Conservation (phyloP, 2,888 invertebrate species). For the Pyrgus malvae region DNA sequence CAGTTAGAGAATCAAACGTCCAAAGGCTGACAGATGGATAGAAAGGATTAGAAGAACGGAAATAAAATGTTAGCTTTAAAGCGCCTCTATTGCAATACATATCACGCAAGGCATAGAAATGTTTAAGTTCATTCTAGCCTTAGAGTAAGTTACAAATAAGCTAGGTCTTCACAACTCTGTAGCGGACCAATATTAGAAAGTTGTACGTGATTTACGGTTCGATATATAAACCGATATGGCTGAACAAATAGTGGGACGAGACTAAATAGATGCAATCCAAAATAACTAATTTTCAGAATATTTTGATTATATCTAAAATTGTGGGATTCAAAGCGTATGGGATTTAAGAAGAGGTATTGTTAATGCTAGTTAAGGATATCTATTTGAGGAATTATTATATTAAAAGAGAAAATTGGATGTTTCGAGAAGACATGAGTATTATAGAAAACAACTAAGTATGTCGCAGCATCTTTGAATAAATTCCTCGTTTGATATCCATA, state of each 20-base stretch:
- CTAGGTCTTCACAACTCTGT: conserved; percentile 78
- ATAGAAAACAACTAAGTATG: too few relatives aligned
- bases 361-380: not conserved
- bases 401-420: too few relatives aligned
- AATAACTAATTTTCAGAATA: too few relatives aligned
- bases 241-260: conserved; percentile 26
- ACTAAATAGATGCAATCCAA: conserved; percentile 24
- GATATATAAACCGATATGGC: conserved; percentile 37
- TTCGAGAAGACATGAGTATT: too few relatives aligned
- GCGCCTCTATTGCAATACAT: conserved; percentile 79
- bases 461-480: too few relatives aligned
- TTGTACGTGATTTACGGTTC: conserved; percentile 74
- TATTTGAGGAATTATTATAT: not conserved
- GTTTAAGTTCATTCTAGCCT: conserved; percentile 73
- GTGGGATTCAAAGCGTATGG: not conserved
- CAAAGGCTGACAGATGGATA: not conserved
- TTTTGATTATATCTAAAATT: too few relatives aligned
- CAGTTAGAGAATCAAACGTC: too few relatives aligned
- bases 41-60: conserved; percentile 1
- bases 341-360: not conserved
- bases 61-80: conserved; percentile 62
- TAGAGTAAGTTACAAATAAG: conserved; percentile 66
- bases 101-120: conserved; percentile 79
- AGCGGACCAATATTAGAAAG: conserved; percentile 82
- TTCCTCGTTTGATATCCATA: too few relatives aligned